phyloP scores from a whole-genome alignment of 2,888 invertebrate species.

The Uloborus plumipes region DNA sequence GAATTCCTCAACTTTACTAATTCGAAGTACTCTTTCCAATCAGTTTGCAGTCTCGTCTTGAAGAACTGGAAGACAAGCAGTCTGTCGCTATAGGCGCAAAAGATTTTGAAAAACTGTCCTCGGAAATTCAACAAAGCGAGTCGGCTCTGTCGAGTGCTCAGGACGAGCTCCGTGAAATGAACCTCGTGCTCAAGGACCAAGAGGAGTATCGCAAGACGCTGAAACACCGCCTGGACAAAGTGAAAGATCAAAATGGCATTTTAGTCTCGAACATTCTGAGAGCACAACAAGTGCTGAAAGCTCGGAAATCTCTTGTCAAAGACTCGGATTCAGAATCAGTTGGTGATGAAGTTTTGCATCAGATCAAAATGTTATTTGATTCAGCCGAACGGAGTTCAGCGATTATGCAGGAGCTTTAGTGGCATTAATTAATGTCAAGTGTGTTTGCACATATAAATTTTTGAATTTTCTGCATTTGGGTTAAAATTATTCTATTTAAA shows the following conservation, averaged over 20 bases:
- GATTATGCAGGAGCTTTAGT: too few species aligned
- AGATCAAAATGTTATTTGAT: slow-evolving; percentile 11
- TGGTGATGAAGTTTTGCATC: slow-evolving; percentile 10
- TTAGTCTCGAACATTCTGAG: slow-evolving; percentile 13
- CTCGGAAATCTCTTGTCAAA: neutral
- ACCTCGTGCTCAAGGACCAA: slow-evolving; percentile 6
- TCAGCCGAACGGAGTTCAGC: too few species aligned
- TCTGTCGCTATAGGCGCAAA: too few species aligned
- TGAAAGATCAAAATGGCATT: neutral
- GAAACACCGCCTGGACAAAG: neutral
- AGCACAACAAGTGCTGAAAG: slow-evolving; percentile 12
- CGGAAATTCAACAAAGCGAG: neutral
- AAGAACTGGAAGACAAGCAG: too few species aligned
- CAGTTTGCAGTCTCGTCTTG: too few species aligned
- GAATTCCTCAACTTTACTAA: too few species aligned
- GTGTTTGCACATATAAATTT: too few species aligned
- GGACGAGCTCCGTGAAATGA: neutral
- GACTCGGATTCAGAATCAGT: neutral
- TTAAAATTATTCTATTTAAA: too few species aligned
- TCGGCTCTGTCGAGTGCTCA: neutral
- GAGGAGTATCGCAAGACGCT: neutral
- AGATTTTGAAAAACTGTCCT: too few species aligned
- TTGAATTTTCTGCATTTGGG: too few species aligned
- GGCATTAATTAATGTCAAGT: too few species aligned
- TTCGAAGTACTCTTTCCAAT: too few species aligned